Conservation (phyloP, 2,797 vertebrate genomes). For the Rhincodon typus region DNA sequence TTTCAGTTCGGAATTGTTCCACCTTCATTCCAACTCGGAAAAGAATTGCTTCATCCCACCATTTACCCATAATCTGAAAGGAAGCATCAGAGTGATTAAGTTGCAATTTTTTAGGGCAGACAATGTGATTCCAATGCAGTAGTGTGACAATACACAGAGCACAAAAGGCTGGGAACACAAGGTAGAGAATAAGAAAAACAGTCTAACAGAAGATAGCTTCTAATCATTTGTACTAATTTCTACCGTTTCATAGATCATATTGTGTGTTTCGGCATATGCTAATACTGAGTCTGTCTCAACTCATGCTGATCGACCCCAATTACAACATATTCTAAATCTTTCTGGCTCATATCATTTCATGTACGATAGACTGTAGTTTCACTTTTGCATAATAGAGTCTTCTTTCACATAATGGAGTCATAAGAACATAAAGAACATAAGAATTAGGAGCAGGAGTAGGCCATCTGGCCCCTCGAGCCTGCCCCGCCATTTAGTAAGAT, state of each 20-base stretch:
- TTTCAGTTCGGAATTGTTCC: conserved; percentile 48
- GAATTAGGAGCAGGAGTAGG: too few relatives aligned
- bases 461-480: too few relatives aligned
- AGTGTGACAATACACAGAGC: neutral
- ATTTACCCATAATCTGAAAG: conserved; percentile 53
- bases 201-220: neutral
- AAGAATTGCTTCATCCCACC: conserved; percentile 55
- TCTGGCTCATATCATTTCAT: neutral
- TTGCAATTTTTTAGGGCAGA: neutral
- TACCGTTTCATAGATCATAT: neutral
- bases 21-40: conserved; percentile 44
- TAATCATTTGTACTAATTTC: neutral
- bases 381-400: neutral
- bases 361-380: neutral
- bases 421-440: too few relatives aligned
- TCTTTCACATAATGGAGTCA: neutral
- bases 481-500: too few relatives aligned
- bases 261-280: neutral
- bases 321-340: neutral
- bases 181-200: neutral
- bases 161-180: neutral
- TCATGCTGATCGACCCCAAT: neutral
- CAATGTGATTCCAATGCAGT: neutral
- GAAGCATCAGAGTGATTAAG: neutral
- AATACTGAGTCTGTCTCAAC: neutral